Conservation (phyloP, 2,888 invertebrate species). For the Drosophila meridionalis region DNA sequence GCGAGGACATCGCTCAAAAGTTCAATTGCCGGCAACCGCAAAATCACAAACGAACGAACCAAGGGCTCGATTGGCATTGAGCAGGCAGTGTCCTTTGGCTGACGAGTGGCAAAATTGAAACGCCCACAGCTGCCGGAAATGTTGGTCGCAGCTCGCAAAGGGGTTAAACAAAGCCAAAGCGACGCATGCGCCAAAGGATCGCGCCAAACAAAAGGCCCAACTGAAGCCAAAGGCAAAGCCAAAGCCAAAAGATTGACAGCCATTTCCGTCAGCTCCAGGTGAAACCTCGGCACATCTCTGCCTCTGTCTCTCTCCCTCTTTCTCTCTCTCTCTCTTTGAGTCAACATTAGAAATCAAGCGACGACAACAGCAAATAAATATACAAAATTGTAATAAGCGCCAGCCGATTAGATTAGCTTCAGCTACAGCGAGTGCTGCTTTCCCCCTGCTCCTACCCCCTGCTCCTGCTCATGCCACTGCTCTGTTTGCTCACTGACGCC, state of each 20-base stretch:
- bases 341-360: conserved; percentile 52
- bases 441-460: neutral
- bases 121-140: conserved; percentile 82
- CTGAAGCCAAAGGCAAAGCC: conserved; percentile 13
- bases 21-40: conserved; percentile 55
- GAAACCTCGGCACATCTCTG: neutral
- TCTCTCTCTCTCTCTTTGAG: conserved; percentile 36
- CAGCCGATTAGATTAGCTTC: conserved; percentile 72
- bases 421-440: conserved; percentile 17
- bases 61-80: conserved; percentile 7
- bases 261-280: conserved; percentile 60
- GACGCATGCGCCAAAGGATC: conserved; percentile 62
- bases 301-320: no score
- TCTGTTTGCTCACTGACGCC: conserved; percentile 83
- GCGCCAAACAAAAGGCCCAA: conserved; percentile 27
- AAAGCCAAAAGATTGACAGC: conserved; percentile 57
- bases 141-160: conserved; percentile 30
- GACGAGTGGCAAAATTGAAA: conserved; percentile 67
- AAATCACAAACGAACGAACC: conserved; percentile 31
- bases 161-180: conserved; percentile 44
- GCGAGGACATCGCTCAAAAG: conserved; percentile 53
- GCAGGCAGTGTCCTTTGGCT: conserved; percentile 25
- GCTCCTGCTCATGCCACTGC: no score
- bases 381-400: conserved; percentile 77
- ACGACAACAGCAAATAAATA: conserved; percentile 60